Evolutionary conservation across 92 coral and sea anemone species (phyloP).

Genomic region (Pocillopora grandis): DNA sequence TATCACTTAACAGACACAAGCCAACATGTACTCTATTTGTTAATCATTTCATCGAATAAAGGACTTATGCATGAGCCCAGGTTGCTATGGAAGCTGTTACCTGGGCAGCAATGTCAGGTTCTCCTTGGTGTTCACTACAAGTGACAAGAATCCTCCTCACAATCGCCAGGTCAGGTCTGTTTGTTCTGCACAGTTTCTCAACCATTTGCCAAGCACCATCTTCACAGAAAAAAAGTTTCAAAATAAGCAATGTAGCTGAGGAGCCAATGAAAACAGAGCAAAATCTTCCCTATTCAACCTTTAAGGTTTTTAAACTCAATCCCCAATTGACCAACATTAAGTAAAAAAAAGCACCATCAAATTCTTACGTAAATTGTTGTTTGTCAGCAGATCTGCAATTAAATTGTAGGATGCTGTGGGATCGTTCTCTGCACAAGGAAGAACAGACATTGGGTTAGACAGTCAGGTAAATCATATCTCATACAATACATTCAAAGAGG

Average conservation of each 20-base stretch:
- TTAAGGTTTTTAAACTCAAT: no score
- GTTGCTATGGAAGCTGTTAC: conserved; percentile 19
- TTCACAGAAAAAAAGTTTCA: neutral
- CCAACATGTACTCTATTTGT: neutral
- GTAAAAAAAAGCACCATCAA: neutral
- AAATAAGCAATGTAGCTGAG: neutral
- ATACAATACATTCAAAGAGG: no score
- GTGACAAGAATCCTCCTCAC: conserved; percentile 49
- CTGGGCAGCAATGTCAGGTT: conserved; percentile 73
- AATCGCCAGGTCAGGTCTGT: conserved; percentile 31
- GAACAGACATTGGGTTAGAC: neutral
- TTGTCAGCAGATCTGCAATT: neutral
- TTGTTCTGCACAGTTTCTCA: conserved; percentile 46
- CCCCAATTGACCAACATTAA: no score
- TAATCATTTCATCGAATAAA: no score
- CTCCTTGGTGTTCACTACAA: conserved; percentile 62
- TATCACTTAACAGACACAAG: neutral
- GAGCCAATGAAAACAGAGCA: no score
- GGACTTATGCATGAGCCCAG: no score
- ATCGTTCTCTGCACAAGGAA: neutral
- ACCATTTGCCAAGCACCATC: conserved; percentile 72
- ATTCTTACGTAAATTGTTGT: conserved; percentile 3
- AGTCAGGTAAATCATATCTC: no score
- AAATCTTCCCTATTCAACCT: no score
- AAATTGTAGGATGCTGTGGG: conserved; percentile 16